Conservation (phyloP, 2,888 invertebrate genomes). For the Steromphala cineraria region DNA sequence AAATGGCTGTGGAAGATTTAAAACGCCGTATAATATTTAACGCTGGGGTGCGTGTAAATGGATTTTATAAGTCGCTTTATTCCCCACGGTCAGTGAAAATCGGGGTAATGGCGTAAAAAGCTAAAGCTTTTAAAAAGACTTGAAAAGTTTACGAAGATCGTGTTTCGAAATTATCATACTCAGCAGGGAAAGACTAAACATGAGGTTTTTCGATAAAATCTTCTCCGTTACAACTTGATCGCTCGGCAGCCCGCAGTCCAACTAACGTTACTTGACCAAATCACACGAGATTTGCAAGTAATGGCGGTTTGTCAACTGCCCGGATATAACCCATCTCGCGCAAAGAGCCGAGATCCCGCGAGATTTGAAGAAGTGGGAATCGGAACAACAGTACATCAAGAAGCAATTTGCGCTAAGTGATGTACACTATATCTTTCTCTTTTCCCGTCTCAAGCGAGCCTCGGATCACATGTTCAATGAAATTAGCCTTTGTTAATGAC, state of each 20-base stretch:
- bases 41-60: neutral
- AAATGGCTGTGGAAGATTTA: neutral
- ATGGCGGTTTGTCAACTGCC: conserved; percentile 23
- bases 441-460: conserved; percentile 1
- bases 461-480: neutral
- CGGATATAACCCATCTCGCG: conserved; percentile 22
- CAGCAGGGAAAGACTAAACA: neutral
- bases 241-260: neutral
- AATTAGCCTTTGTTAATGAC: conserved; percentile 11
- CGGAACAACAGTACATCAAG: conserved; percentile 10
- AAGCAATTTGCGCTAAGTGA: conserved; percentile 27
- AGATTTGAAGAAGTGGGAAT: conserved; percentile 14
- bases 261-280: conserved; percentile 13
- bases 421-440: neutral
- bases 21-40: neutral
- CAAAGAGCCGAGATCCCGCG: conserved; percentile 16
- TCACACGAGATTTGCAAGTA: conserved; percentile 25
- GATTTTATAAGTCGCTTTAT: conserved; percentile 5
- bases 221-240: conserved; percentile 1
- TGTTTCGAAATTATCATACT: conserved; percentile 9
- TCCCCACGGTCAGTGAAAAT: conserved; percentile 14
- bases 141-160: neutral
- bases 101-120: neutral
- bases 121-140: neutral
- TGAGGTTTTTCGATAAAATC: conserved; percentile 15